phyloP scores from a whole-genome alignment of 2,888 invertebrate species.

The Coenonympha glycerion region DNA sequence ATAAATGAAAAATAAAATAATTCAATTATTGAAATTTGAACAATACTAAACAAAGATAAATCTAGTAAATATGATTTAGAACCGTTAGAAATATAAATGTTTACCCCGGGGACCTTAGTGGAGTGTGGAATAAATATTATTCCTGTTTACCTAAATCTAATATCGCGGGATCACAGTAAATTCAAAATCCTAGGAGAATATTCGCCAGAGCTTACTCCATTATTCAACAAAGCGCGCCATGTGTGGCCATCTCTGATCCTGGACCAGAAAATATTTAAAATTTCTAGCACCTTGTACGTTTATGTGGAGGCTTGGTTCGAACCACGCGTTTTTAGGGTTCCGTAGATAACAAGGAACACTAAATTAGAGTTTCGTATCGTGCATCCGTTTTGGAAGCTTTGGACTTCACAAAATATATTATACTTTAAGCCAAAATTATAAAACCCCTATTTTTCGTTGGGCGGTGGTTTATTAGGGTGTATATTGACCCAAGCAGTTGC shows the following conservation, averaged over 20 bases:
- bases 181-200: conserved; percentile 27
- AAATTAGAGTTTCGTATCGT: no score
- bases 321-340: no score
- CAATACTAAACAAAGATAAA: not conserved
- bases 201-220: conserved; percentile 31
- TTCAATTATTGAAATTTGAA: no score
- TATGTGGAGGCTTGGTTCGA: not conserved
- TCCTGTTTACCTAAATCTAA: conserved; percentile 27
- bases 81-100: not conserved
- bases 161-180: conserved; percentile 25
- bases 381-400: no score
- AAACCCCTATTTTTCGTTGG: no score
- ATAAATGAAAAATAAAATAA: no score
- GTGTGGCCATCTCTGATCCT: conserved; percentile 28
- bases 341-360: no score
- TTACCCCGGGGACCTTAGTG: not conserved
- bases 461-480: no score
- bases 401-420: no score
- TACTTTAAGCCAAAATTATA: no score
- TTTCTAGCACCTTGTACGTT: conserved; percentile 23
- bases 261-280: conserved; percentile 29
- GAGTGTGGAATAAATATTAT: conserved; percentile 22
- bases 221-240: conserved; percentile 32
- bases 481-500: no score
- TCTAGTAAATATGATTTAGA: not conserved